Base-by-base conservation (phyloP, 2,797 vertebrate species). In the Mycteria americana region DNA sequence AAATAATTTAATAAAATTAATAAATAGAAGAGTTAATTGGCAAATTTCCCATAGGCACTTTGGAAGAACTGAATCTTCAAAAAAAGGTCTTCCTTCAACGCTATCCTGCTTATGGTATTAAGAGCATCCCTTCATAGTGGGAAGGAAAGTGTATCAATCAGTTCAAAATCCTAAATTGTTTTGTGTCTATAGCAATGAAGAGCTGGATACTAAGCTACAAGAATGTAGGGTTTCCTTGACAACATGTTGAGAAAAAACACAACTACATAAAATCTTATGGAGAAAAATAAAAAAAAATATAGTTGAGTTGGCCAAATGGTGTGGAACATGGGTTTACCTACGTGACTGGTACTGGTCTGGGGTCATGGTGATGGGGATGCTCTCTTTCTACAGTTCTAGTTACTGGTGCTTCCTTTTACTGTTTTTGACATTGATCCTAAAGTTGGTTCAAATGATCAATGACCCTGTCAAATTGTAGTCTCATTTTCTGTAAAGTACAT, bases 171-270 rank as follows among this genome's bases (percentile, higher is more conserved):
- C 45, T 73, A 88, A 95, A 93, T 70, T 84, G 96, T 96, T 97
- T 96, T 93, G 97, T 98, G 98, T 97, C 98, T 98, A 97, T 98
- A 98, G 98, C 98, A 98, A 98, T 98, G 89, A 95, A 96, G 97
- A 97, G 95, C 93, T 98, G 97, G 98, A 91, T 76, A 70, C 72
- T 73, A 76, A 96, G 92, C 96, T 92, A 95, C 97, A 97, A 94
- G 92, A 96, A 96, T 94, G 88, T 88, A 94, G 97, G 86, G 98
- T 99, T 99, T 98, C 99, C 98, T 97, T 98, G 98, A 98, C 98
- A 98, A 99, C 98, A 77, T 11, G 10, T 11, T 97, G 96, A 88
- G 97, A 93, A 97, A 96, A 95, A 97, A 65, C 84, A 96, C 16
- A 64, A 80, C 73, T 93, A 90, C 92, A 70, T 82, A 70, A 96